Base-by-base conservation (phyloP, 1,140 invertebrate species). In the Branchinecta lynchi region DNA sequence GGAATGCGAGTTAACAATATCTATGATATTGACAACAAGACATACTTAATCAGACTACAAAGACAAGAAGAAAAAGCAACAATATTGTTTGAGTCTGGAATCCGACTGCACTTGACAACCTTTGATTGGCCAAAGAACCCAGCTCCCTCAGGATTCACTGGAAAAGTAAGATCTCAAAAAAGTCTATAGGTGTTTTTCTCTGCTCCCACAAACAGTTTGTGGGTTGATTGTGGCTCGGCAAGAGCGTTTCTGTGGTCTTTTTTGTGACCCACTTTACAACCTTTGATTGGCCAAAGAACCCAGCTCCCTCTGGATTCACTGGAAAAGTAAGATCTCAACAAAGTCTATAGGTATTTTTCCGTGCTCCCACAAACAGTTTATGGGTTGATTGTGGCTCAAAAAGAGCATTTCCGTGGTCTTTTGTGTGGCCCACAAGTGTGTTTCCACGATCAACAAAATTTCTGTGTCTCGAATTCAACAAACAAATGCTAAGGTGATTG, bases 111-210 rank as follows among this genome's bases (percentile, higher is more conserved):
- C 78, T 88, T 86, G 68, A 99, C 97, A 17, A 87, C 84, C 32
- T 98, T 93, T 82, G 94, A 98, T 77, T 99, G 96, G 96, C 94
- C 95, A 0, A 99, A 99, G 82, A 95, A 95, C 85, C 84, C 86
- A 66, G 86, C 90, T 21, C 94, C 95, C 2, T 96, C 93, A 15
- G 92, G 93, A 2, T 99, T 99, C 78, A 89, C 90, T 70, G 98
- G 98, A 95, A 99, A 99, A 84, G 89, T 91, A 76, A 32, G 32
- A 32, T 32, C 32, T 32, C 32, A 32, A 5, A 1, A 3, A 32
- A 32, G 32, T 32, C 32, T 32, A 32, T 32, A 32, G n/a, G n/a
- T n/a, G n/a, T n/a, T n/a, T n/a, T n/a, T n/a, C n/a, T n/a, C n/a
- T n/a, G n/a, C n/a, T n/a, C n/a, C n/a, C n/a, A n/a, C n/a, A n/a